Evolutionary conservation across 2,113 vertebrate species (phyloP), one percentile per base, ranked within the genome.

Genomic region (Madoqua kirkii): DNA sequence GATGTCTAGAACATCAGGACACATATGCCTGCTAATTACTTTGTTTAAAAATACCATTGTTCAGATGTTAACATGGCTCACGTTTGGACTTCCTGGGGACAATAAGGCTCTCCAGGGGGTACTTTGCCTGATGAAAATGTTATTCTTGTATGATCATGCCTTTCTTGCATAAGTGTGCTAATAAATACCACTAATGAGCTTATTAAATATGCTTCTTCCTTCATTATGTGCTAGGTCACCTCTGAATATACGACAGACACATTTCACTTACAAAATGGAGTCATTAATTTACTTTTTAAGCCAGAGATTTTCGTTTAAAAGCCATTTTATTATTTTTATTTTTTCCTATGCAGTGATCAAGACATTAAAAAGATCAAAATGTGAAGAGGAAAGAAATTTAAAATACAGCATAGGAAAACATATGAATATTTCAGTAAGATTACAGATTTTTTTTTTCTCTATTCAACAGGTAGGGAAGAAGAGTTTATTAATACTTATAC

Each of bases 61-160:
- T 97, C 83, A 84, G 31, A 91, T 84, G 76, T 94, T 94, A 95
- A 85, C 95, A 40, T 43, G 52, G 5, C 79, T 94, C 93, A 40
- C 45, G 31, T 85, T 98, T 92, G 25, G 82, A 96, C 91, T 96
- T 94, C 89, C 96, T 85, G 33, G 62, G 74, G 88, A 88, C 48
- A 91, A 33, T 36, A 95, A 57, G 48, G 6, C 95, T 98, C 96
- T 92, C 94, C 57, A 96, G 84, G 89, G 90, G 57, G 21, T 55
- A 92, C 43, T 93, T 62, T 31, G 15, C 71, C 87, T 94, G 91
- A 95, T 95, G 71, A 95, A 97, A 97, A 97, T 91, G 40, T 92
- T 96, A 40, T 92, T 96, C n/a, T 84, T 96, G 89, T 91, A 90
- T 87, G 62, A 74, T 88, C 43, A 89, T 91, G 71, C 12, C 54